These are phyloP conservation scores for Carettochelys insculpta DNA, from an alignment of 2,113 vertebrate genomes.

Conservation along the genomic window DNA sequence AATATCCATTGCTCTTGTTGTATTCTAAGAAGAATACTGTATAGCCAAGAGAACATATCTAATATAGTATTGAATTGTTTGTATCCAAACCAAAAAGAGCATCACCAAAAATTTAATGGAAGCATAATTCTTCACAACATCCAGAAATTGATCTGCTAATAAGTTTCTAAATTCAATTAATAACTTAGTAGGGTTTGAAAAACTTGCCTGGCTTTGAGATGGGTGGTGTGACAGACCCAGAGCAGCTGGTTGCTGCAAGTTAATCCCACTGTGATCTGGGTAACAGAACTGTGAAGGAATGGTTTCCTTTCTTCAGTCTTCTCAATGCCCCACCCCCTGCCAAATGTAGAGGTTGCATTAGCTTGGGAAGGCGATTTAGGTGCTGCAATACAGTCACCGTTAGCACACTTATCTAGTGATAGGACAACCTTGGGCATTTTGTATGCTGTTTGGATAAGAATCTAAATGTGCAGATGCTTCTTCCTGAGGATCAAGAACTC, in stretches of 20 bases:
- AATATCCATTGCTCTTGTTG: conserved; percentile 29
- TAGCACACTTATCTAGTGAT: too few species aligned
- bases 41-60: conserved; percentile 16
- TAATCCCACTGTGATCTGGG: too few species aligned
- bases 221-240: too few species aligned
- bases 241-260: too few species aligned
- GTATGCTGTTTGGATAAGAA: too few species aligned
- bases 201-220: conserved; percentile 21
- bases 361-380: too few species aligned
- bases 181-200: neutral
- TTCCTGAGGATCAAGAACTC: neutral
- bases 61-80: neutral
- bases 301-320: too few species aligned
- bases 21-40: neutral
- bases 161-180: conserved; percentile 37
- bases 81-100: conserved; percentile 26
- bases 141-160: neutral
- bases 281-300: too few species aligned
- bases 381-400: too few species aligned
- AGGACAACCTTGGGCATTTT: too few species aligned
- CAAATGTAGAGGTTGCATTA: too few species aligned
- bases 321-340: too few species aligned
- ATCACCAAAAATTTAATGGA: conserved; percentile 15
- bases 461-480: neutral
- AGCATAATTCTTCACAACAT: conserved; percentile 15